Base-by-base conservation (phyloP, 2,113 vertebrate species). In the Atlantisia rogersi region DNA sequence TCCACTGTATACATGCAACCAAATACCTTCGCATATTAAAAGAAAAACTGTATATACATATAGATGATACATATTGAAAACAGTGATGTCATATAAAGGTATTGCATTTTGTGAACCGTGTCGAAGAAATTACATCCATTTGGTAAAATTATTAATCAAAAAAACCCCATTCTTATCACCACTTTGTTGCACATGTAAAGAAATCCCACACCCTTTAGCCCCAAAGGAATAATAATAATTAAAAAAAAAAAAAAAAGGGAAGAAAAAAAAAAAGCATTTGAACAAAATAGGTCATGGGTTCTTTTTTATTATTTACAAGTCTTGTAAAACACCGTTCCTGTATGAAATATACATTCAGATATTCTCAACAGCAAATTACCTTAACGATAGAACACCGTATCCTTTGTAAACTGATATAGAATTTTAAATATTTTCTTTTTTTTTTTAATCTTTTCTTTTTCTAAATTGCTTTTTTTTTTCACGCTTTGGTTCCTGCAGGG, bases 291-390 rank as follows among this genome's bases (percentile, higher is more conserved):
- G 86, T 96, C 96, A 97, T 95, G 97, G 81, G n/a, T 95, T 81
- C 28, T 84, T 96, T 81, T 88, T 97, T 94, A 98, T 92, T 97
- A 97, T 98, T 98, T 98, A 98, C 98, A 98, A 96, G 95, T 97
- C 94, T 98, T 97, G 97, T 96, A 97, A 97, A 98, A 98, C 97
- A 98, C 93, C 63, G 50, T 93, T 98, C 96, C 94, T 97, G 97
- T 98, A 98, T 98, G 98, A 98, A 98, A 98, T 96, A 80, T 98
- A 98, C 98, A 98, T 98, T 98, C 98, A 98, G 97, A 98, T 95
- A 97, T 96, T 97, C 96, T 98, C 87, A 81, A 98, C 97, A 98
- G 93, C 97, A 97, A 98, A 96, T 97, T 90, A 97, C 94, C 96
- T 97, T 98, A 97, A 97, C 65, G 64, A 58, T 97, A 98, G 96